Base-by-base conservation (phyloP, 2,113 vertebrate genomes). In the Montifringilla adamsi region DNA sequence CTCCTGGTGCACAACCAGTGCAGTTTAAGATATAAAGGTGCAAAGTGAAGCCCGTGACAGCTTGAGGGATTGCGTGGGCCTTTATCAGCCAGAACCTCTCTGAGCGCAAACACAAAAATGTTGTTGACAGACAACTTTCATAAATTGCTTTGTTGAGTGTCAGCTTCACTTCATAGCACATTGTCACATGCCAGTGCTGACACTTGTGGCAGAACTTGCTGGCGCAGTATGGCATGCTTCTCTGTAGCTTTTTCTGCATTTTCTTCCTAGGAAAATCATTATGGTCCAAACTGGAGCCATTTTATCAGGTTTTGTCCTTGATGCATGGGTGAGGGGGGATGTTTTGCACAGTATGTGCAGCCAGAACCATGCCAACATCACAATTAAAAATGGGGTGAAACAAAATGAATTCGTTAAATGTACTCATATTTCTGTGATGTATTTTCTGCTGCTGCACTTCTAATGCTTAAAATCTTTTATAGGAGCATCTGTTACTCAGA, bases 71-170 rank as follows among this genome's bases (percentile, higher is more conserved):
- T 85, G 81, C 0, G 15, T 72, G 83, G 79, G 75, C 75, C 53
- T 92, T 70, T 66, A 68, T 88, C 93, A 94, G 89, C 66, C 66
- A 85, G 79, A 76, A 27, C 49, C 33, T 62, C 33, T 77, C 84
- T 75, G 62, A 90, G 58, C 12, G 0, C 66, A 87, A 79, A 75
- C 58, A 73, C 52, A 95, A 73, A 89, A 93, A 73, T 49, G 59
- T 33, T 89, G 83, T 87, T 94, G 95, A 90, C 68, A 90, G 88
- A 93, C 63, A 90, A 88, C 55, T 85, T 83, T 80, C 72, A 53
- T 83, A 86, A 94, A 87, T 79, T 76, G 82, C 82, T 90, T 94
- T 95, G 82, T 85, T 76, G 92, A 95, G 63, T 88, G 86, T 62
- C 63, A 92, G 19, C 85, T 83, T 91, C 1, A 0, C 66, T 95